phyloP scores from a whole-genome alignment of 2,797 vertebrate genomes.

The Psittacula echo region DNA sequence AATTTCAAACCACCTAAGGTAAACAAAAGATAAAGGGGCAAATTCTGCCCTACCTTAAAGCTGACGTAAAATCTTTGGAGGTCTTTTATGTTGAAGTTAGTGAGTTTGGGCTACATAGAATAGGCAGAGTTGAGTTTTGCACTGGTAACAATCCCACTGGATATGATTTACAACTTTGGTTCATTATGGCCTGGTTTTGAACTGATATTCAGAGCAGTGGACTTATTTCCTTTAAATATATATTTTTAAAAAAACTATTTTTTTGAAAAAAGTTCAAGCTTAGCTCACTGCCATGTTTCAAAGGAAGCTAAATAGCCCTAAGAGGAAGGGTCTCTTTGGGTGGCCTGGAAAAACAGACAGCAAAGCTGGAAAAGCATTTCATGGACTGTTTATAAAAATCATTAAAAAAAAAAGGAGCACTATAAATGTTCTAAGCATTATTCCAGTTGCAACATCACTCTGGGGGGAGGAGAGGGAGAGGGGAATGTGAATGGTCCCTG shows the following conservation, averaged over 20 bases:
- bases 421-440: conserved; percentile 14
- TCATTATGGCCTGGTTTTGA: not conserved
- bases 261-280: not conserved
- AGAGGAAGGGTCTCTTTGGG: not conserved
- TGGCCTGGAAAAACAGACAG: not conserved
- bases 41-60: not conserved
- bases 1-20: not conserved
- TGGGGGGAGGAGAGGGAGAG: fast-evolving
- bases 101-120: not conserved
- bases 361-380: not conserved
- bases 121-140: not conserved
- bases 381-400: not conserved
- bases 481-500: not conserved
- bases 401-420: not conserved
- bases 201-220: not conserved
- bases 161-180: not conserved
- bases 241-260: too few species aligned
- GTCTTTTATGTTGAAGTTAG: not conserved
- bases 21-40: not conserved
- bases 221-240: not conserved
- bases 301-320: not conserved
- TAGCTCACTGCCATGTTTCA: not conserved
- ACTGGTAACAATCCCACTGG: not conserved
- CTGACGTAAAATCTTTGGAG: not conserved
- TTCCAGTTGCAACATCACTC: conserved; percentile 36